Base-by-base conservation (phyloP, 2,888 invertebrate genomes). In the Buathra laborator region DNA sequence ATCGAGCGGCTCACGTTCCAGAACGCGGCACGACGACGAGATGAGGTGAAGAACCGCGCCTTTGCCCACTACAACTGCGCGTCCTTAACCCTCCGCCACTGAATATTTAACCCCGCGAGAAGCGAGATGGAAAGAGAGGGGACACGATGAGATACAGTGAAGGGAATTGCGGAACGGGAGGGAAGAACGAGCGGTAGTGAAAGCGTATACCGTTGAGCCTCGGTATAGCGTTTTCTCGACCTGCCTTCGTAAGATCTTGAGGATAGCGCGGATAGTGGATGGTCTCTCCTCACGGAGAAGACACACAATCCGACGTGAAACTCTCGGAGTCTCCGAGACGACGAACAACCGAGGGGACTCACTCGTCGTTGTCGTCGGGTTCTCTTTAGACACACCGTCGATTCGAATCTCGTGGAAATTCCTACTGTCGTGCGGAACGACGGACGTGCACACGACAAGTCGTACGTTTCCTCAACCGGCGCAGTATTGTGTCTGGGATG, bases 101-200 rank as follows among this genome's bases (percentile, higher is more conserved):
- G 90, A 90, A 91, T 90, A 90, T 89, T 90, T 90, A 89, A 90
- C 86, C 87, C 85, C 84, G 86, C 14, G 19, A 24, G 16, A 48
- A 24, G 59, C 46, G 24, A 59, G 43, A 16, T 44, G 29, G 64
- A 71, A 62, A 44, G 14, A 51, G 62, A 24, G 59, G 32, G 48
- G 37, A 29, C 19, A 48, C 51, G 64, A 64, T 37, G 75, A 51
- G 75, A 64, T 48, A 46, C 64, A 16, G 29, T 62, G 7, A 14
- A 64, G 37, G 6, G 3, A 48, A 10, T 48, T 51, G 46, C 29
- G 10, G 16, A 44, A 9, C 48, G 48, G 48, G 10, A 19, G 56
- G 1, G 12, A 56, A 56, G 24, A 12, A 56, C 24, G 19, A 37
- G 19, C 14, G 48, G 44, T 12, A 29, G 62, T 46, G 48, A 71